A percentile compares a stretch with the other conserved stretches of the same genome.
Evolutionary conservation across 2,888 invertebrate species (phyloP).

Genomic region (Hirtodrosophila histrioides): DNA sequence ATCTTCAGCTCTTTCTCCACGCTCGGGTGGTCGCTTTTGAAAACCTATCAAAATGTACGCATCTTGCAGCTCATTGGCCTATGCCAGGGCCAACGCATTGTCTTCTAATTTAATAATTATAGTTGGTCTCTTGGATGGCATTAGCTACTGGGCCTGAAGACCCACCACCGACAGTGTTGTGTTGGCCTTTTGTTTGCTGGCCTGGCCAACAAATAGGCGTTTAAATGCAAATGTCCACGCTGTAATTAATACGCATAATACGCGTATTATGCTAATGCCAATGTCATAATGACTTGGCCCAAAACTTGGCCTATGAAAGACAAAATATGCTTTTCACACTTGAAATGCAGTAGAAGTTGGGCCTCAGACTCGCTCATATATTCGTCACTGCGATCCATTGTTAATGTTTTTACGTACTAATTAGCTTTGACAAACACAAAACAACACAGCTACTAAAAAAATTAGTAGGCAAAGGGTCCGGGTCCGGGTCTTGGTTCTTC

Average conservation of each 20-base stretch:
- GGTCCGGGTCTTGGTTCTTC: slow-evolving; percentile 5
- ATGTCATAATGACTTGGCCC: slow-evolving; percentile 70
- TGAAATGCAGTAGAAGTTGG: slow-evolving; percentile 42
- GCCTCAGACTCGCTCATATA: slow-evolving; percentile 55
- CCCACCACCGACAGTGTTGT: slow-evolving; percentile 50
- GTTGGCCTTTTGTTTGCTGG: slow-evolving; percentile 21
- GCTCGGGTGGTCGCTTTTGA: slow-evolving; percentile 70
- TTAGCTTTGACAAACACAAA: slow-evolving; percentile 81
- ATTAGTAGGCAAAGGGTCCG: slow-evolving; percentile 61
- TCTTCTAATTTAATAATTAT: slow-evolving; percentile 78
- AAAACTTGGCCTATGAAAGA: slow-evolving; percentile 31
- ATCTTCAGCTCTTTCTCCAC: slow-evolving; percentile 52
- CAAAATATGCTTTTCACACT: slow-evolving; percentile 74
- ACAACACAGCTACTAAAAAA: slow-evolving; percentile 71
- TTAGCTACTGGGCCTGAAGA: slow-evolving; percentile 63
- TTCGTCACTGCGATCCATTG: slow-evolving; percentile 70
- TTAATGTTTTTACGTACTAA: slow-evolving; percentile 79
- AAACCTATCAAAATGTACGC: slow-evolving; percentile 67
- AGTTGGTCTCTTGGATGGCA: slow-evolving; percentile 42
- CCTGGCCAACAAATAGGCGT: slow-evolving; percentile 72
- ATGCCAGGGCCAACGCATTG: slow-evolving; percentile 48
- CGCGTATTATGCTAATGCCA: slow-evolving; percentile 76
- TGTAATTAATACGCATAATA: slow-evolving; percentile 81
- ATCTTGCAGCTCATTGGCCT: slow-evolving; percentile 62
- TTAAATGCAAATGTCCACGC: slow-evolving; percentile 78